phyloP scores from a whole-genome alignment of 2,113 vertebrate genomes.

The Hirundichthys speculiger region DNA sequence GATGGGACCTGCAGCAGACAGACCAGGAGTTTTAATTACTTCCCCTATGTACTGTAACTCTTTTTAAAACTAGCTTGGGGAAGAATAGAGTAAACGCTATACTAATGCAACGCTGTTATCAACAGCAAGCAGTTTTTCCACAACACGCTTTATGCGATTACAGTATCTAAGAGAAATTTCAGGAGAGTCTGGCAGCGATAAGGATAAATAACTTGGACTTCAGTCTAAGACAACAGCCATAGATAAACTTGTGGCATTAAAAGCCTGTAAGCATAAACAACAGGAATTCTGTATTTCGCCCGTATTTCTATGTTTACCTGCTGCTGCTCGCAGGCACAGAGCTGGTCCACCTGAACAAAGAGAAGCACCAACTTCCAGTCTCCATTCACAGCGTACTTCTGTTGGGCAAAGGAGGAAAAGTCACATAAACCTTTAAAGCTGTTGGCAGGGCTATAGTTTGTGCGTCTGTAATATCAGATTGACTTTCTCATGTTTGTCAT shows the following conservation, averaged over 20 bases:
- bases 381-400: constrained; percentile 45
- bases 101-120: too few relatives aligned
- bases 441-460: background rate
- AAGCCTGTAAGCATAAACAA: too few relatives aligned
- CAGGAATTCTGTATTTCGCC: too few relatives aligned
- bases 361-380: constrained; percentile 76
- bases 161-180: background rate
- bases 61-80: too few relatives aligned
- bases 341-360: constrained; percentile 65
- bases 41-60: too few relatives aligned
- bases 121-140: too few relatives aligned
- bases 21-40: too few relatives aligned
- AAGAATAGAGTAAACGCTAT: too few relatives aligned
- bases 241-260: background rate
- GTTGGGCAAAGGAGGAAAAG: background rate
- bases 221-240: too few relatives aligned
- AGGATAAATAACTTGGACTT: constrained; percentile 2
- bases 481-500: too few relatives aligned
- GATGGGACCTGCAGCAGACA: constrained; percentile 46
- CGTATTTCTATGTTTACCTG: constrained; percentile 52
- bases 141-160: background rate
- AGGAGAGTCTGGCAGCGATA: background rate
- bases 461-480: background rate
- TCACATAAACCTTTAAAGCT: background rate
- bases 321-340: constrained; percentile 58